A percentile compares a stretch with the other conserved stretches of the same genome.
Evolutionary conservation across 2,888 invertebrate genomes (phyloP).

Genomic region (Meteorus cinctellus): DNA sequence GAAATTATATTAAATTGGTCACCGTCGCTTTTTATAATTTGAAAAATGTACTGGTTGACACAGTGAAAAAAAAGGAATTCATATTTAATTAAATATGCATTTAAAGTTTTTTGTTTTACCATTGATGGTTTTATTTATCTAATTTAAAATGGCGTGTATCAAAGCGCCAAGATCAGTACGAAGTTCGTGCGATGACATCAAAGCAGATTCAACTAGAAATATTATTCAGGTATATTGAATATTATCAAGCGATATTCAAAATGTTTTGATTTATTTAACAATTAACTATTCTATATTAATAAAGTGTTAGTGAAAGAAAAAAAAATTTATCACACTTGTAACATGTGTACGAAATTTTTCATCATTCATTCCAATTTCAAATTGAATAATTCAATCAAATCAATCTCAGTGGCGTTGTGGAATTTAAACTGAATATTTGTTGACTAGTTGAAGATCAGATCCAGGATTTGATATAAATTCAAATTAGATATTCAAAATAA

Average conservation of each 20-base stretch:
- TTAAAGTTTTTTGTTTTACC: not conserved
- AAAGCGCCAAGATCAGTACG: slow-evolving; percentile 81
- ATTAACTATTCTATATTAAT: not conserved
- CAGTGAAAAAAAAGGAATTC: not conserved
- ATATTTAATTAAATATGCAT: not conserved
- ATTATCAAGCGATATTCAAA: not conserved
- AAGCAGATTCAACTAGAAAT: slow-evolving; percentile 67
- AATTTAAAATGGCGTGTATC: slow-evolving; percentile 77
- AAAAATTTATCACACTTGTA: no score
- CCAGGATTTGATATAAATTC: no score
- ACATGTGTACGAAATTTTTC: no score
- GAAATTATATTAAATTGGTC: slow-evolving; percentile 16
- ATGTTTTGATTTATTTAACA: not conserved
- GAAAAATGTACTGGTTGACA: slow-evolving; percentile 36
- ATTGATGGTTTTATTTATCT: not conserved
- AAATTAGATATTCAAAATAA: no score
- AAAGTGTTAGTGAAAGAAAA: no score
- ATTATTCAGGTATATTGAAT: slow-evolving; percentile 64
- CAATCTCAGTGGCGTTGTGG: no score
- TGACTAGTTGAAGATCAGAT: no score
- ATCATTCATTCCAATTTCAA: no score
- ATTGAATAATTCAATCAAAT: no score
- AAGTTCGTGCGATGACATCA: slow-evolving; percentile 86
- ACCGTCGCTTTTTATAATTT: slow-evolving; percentile 22
- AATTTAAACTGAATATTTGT: no score